Evolutionary conservation across 2,797 vertebrate species (phyloP).

Genomic region (Avahi laniger): DNA sequence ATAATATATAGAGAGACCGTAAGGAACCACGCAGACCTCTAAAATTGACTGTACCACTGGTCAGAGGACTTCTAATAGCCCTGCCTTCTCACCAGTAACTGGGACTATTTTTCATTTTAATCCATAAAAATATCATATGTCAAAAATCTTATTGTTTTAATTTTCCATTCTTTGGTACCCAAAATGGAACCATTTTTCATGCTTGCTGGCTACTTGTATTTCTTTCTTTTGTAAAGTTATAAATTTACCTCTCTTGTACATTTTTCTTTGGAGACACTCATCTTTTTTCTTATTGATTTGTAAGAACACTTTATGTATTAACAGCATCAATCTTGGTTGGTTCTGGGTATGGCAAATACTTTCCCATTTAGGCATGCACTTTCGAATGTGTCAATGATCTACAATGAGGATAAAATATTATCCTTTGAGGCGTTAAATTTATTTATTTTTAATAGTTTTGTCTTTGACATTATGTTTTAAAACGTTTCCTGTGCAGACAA

Average conservation of each 20-base stretch:
- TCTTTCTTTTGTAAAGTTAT: constrained; percentile 17
- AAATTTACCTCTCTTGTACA: not conserved
- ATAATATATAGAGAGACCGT: not conserved
- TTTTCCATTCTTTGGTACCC: constrained; percentile 16
- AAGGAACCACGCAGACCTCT: not conserved
- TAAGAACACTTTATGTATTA: not conserved
- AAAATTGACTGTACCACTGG: not conserved
- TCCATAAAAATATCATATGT: not conserved
- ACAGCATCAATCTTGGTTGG: not conserved
- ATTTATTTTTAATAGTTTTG: constrained; percentile 2
- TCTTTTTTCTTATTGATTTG: constrained; percentile 26
- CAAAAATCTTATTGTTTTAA: constrained; percentile 36
- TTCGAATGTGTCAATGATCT: not conserved
- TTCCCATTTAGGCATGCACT: not conserved
- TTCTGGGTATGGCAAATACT: constrained; percentile 14
- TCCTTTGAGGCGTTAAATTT: not conserved
- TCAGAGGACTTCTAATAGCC: not conserved
- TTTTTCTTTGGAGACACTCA: constrained; percentile 7
- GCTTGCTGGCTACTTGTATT: not conserved
- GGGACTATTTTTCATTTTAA: constrained; percentile 13
- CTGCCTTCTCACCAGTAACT: not conserved
- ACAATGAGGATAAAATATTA: constrained; percentile 19
- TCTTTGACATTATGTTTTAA: not conserved
- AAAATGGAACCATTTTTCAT: not conserved
- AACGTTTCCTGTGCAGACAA: not conserved